Base-by-base conservation (phyloP, 2,888 invertebrate genomes). In the Drosophila nr. fundita region DNA sequence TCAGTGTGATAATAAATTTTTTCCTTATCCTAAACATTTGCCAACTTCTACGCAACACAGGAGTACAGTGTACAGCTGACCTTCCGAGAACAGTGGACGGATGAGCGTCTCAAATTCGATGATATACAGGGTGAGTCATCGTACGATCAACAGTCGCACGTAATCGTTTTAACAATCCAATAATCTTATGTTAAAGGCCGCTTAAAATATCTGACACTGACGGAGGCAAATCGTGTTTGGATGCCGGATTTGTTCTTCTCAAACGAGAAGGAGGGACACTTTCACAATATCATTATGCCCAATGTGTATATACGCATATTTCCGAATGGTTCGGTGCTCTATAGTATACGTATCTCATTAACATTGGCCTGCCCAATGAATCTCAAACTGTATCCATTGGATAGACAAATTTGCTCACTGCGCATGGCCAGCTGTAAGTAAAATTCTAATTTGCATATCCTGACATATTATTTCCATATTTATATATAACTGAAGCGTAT, bases 201-300 rank as follows among this genome's bases (percentile, higher is more conserved):
- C 87, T 95, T 98, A 73, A 97, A 97, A 93, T 98, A 98, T 94
- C 95, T 98, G 80, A 98, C 98, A 67, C 94, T 98, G 91, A 98
- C 98, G 64, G 98, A 99, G 94, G 97, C 98, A 64, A 97, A 97
- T 94, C 96, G 98, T 87, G 98, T 99, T 68, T 99, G 99, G 99
- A 98, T 99, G 97, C 99, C 99, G 40, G 99, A 99, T 94, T 94
- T 99, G 85, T 99, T 99, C 95, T 99, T 99, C 94, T 97, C 98
- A 67, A 99, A 99, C 92, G 99, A 99, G 94, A 99, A 99, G 93
- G 98, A 98, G 92, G 99, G 99, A 63, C 98, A 98, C 93, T 97
- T 99, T 93, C 98, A 99, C 94, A 97, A 98, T 93, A 98, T 99
- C 94, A 98, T 98, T 93, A 98, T 98, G 97, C 98, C 98, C 75